Base-by-base conservation (phyloP, 2,888 invertebrate genomes). In the Phyto melanocephala region DNA sequence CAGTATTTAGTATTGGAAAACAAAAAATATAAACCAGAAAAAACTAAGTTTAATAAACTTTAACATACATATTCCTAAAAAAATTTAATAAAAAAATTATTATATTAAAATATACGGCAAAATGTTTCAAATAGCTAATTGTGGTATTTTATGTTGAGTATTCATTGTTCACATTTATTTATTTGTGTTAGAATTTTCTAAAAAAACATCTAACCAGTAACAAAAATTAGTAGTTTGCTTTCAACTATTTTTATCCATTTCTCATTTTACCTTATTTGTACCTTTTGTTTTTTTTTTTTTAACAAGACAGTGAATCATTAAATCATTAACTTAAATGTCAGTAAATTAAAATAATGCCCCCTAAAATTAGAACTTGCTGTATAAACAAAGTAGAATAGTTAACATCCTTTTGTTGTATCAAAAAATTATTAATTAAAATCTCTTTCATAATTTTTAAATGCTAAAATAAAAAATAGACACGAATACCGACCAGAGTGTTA, bases 251-350 rank as follows among this genome's bases (percentile, higher is more conserved):
- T 15, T 56, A 17, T 56, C 35, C 11, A 33, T 56, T 17, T 33
- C 15, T n/a, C 35, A 6, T 17, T 33, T 4, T 56, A n/a, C 17
- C 22, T 13, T n/a, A 60, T 6, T n/a, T n/a, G n/a, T n/a, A n/a
- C n/a, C n/a, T n/a, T n/a, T n/a, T n/a, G n/a, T n/a, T 40, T 20
- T 60, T 60, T 22, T 22, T 37, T 60, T 37, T 60, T 60, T 40
- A 60, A 22, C 37, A 11, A 60, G 8, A 1, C 22, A 40, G 22
- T 40, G n/a, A 60, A 37, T 60, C 40, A 60, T 40, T 37, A 37
- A n/a, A n/a, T n/a, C n/a, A n/a, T n/a, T n/a, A n/a, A n/a, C 35
- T 22, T 13, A 2, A 22, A 37, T 60, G 22, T n/a, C 22, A 20
- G 7, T 60, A 37, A 37, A 60, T 60, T 60, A 8, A 60, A 60